These are phyloP conservation scores for Scaptodrosophila latifasciaeformis DNA, from an alignment of 2,888 invertebrate genomes.

Conservation along the genomic window DNA sequence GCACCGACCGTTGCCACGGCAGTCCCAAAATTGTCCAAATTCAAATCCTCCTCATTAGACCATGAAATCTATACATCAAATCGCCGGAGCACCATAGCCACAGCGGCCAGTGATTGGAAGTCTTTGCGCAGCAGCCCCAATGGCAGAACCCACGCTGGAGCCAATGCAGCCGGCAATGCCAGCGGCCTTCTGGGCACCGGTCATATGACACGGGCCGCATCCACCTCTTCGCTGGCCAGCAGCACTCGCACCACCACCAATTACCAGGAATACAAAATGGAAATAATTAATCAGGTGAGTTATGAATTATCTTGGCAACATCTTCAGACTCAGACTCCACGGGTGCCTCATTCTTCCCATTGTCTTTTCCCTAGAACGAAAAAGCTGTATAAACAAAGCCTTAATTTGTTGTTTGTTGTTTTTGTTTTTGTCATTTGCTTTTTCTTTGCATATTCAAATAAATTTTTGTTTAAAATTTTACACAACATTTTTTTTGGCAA, in stretches of 20 bases:
- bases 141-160: slow-evolving; percentile 39
- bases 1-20: slow-evolving; percentile 27
- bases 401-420: too few relatives aligned
- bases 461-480: too few relatives aligned
- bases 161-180: slow-evolving; percentile 17
- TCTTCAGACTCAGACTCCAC: too few relatives aligned
- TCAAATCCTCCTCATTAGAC: slow-evolving; percentile 67
- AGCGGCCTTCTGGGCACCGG: slow-evolving; percentile 25
- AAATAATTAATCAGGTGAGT: slow-evolving; percentile 74
- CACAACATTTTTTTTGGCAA: too few relatives aligned
- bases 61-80: slow-evolving; percentile 66
- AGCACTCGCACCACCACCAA: slow-evolving; percentile 65
- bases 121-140: slow-evolving; percentile 39
- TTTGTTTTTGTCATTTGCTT: too few relatives aligned
- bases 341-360: slow-evolving; percentile 13
- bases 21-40: slow-evolving; percentile 46
- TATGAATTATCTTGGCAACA: too few relatives aligned
- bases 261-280: slow-evolving; percentile 73
- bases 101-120: slow-evolving; percentile 56
- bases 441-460: too few relatives aligned
- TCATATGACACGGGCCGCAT: slow-evolving; percentile 64
- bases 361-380: slow-evolving; percentile 4
- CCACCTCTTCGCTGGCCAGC: slow-evolving; percentile 69
- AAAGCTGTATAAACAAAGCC: too few relatives aligned
- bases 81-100: slow-evolving; percentile 58